Evolutionary conservation across 1,140 invertebrate genomes (phyloP).

Genomic region (Drosophila biarmipes): DNA sequence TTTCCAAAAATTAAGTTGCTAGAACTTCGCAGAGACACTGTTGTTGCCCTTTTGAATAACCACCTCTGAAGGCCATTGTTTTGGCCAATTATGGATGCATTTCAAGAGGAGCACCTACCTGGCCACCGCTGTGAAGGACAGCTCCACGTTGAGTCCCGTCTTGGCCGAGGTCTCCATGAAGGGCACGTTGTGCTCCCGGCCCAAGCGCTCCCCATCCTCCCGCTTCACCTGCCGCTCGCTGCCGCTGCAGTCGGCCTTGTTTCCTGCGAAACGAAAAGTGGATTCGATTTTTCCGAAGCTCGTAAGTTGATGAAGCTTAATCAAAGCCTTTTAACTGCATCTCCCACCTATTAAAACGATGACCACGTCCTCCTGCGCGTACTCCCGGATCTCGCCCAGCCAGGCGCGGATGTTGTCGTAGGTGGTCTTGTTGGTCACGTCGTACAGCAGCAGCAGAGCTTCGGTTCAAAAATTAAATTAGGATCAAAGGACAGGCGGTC

Average conservation of each 20-base stretch:
- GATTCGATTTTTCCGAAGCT: constrained; percentile 23
- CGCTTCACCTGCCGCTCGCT: constrained; percentile 90
- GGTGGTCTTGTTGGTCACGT: constrained; percentile 95
- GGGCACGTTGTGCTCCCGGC: constrained; percentile 92
- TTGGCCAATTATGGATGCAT: neutral
- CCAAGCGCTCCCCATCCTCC: constrained; percentile 93
- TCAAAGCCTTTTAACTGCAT: constrained; percentile 60
- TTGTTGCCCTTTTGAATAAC: too few relatives aligned
- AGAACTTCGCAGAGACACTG: too few relatives aligned
- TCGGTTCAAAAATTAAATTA: constrained; percentile 56
- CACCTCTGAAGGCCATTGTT: neutral
- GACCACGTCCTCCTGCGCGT: constrained; percentile 94
- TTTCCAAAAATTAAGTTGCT: too few relatives aligned
- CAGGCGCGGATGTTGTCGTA: constrained; percentile 95
- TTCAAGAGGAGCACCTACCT: constrained; percentile 83
- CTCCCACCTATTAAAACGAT: constrained; percentile 93
- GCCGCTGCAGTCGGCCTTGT: constrained; percentile 92
- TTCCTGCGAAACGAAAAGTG: constrained; percentile 86
- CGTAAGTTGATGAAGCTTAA: constrained; percentile 58
- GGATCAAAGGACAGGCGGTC: constrained; percentile 14
- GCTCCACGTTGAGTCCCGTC: constrained; percentile 93
- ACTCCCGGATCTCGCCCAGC: constrained; percentile 94
- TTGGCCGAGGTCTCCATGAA: constrained; percentile 96
- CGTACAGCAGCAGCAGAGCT: constrained; percentile 95
- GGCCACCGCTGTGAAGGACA: constrained; percentile 92